These are phyloP conservation scores for Lepidocolaptes lacrymiger DNA, from an alignment of 2,797 vertebrate genomes.

Conservation along the genomic window DNA sequence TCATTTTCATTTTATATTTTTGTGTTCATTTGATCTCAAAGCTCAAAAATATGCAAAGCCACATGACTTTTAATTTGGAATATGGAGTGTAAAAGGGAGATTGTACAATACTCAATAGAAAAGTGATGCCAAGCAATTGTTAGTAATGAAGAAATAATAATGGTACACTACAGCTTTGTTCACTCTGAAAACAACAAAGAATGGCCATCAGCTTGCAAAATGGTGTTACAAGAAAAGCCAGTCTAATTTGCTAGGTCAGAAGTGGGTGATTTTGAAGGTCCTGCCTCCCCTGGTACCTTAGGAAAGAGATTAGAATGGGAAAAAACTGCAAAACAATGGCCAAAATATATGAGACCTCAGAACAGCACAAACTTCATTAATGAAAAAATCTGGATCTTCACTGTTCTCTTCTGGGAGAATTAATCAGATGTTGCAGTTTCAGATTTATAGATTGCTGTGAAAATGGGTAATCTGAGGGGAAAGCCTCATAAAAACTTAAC, in stretches of 20 bases:
- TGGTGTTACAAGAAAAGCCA: not conserved
- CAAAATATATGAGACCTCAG: conserved; percentile 18
- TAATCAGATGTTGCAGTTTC: conserved; percentile 68
- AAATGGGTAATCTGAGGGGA: conserved; percentile 60
- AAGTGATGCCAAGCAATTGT: conserved; percentile 24
- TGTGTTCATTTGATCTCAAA: conserved; percentile 31
- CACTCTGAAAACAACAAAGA: not conserved
- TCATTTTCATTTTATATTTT: conserved; percentile 21
- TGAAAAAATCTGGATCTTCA: conserved; percentile 57
- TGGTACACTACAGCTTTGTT: not conserved
- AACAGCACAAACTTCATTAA: conserved; percentile 66
- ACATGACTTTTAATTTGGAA: conserved; percentile 14
- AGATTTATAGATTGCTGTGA: conserved; percentile 69
- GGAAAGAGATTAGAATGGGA: not conserved
- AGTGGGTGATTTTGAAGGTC: not conserved
- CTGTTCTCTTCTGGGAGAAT: conserved; percentile 64
- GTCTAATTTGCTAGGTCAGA: not conserved
- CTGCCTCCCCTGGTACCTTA: not conserved
- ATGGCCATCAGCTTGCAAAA: not conserved
- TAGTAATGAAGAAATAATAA: conserved; percentile 19
- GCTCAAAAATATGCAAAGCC: conserved; percentile 22
- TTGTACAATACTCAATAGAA: not conserved
- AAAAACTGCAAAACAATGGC: not conserved
- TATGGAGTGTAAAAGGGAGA: conserved; percentile 4
- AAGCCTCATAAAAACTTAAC: conserved; percentile 72